phyloP scores from a whole-genome alignment of 2,113 vertebrate species.

The Hippocampus barbouri region DNA sequence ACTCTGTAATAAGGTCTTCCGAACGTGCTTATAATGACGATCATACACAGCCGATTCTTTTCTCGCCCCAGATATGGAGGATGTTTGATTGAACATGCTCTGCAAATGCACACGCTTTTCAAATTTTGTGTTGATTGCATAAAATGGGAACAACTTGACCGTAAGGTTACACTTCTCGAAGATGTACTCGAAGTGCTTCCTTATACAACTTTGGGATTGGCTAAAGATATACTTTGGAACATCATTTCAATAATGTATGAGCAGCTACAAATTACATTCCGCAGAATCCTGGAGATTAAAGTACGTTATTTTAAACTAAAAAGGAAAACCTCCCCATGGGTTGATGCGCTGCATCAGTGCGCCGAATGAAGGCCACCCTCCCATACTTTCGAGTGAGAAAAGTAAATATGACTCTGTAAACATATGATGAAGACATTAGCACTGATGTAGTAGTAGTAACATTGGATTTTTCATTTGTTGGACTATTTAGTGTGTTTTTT shows the following conservation, averaged over 20 bases:
- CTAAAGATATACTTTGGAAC: not conserved
- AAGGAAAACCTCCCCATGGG: no score
- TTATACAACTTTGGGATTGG: not conserved
- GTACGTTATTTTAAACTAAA: no score
- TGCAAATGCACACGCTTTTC: constrained; percentile 7
- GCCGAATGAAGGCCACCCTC: no score
- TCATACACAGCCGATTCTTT: constrained; percentile 40
- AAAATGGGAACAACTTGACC: constrained; percentile 1
- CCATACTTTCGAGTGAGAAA: no score
- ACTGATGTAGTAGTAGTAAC: no score
- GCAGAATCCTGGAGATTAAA: no score
- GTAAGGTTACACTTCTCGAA: not conserved
- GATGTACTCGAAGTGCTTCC: not conserved
- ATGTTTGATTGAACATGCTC: constrained; percentile 38
- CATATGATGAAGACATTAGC: no score
- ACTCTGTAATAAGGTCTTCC: constrained; percentile 65
- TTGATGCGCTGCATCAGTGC: no score
- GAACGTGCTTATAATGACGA: constrained; percentile 56
- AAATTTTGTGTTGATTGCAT: constrained; percentile 20
- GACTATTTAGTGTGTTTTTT: not conserved
- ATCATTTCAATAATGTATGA: not conserved
- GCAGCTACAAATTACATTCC: not conserved
- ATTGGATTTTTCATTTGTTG: no score
- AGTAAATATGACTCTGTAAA: no score
- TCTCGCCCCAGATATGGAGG: constrained; percentile 44